Base-by-base conservation (phyloP, 2,797 vertebrate genomes). In the Sphenodon punctatus region DNA sequence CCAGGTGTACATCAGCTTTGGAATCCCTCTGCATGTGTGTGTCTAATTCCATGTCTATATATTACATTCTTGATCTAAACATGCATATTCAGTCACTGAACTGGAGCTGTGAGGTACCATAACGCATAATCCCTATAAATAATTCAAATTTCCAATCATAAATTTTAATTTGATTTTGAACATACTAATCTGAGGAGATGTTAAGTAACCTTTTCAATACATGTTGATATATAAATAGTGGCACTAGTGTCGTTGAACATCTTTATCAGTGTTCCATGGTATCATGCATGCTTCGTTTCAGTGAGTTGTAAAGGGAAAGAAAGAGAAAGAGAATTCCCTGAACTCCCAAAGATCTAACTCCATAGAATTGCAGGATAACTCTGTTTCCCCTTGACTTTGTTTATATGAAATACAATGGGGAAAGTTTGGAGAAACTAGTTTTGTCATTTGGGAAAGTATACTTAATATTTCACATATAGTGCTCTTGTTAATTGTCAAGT, bases 71-170 rank as follows among this genome's bases (percentile, higher is more conserved):
- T 85, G 36, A 85, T 87, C 79, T 80, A 64, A 65, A 90, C 88
- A 88, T 85, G 80, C 48, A 3, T 69, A 91, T 85, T 78, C 82
- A 81, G 89, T 88, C 58, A 80, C 75, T 85, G 87, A 85, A 90
- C 59, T 82, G 84, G 86, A 91, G 75, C 59, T 85, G 77, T 84
- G 79, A 84, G 89, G 75, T 84, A 90, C 64, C 78, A 82, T 25
- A 61, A 64, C 42, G 79, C 84, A 84, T 87, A 90, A 91, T 89
- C 80, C 72, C 78, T 82, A 84, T 95, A 91, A 94, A 95, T 92
- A 94, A 95, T 93, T 93, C 85, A 90, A 60, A 89, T 89, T 90
- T 88, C 85, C 85, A 90, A 88, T 88, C 89, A 93, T 94, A 82
- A 89, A 94, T 94, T 92, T 92, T 94, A 93, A 94, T 94, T 89